phyloP scores from a whole-genome alignment of 2,113 vertebrate genomes.

The Alces alces region DNA sequence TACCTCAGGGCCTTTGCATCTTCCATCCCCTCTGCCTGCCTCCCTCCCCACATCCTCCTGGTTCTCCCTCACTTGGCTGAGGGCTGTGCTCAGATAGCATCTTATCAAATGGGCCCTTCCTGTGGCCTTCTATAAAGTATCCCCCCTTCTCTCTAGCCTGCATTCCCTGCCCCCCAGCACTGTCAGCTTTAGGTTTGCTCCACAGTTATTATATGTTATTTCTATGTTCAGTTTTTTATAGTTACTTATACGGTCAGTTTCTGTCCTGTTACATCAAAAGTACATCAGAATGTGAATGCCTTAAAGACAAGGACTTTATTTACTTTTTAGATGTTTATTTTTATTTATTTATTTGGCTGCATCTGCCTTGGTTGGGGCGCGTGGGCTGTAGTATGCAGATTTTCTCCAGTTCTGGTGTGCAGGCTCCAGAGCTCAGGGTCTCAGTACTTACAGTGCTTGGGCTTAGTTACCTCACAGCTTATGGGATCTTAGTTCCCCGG shows the following conservation, averaged over 20 bases:
- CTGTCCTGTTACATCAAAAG: not conserved
- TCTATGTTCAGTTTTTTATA: not conserved
- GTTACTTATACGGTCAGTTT: not conserved
- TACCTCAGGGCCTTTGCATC: not conserved
- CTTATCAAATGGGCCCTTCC: not conserved
- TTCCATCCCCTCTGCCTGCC: not conserved
- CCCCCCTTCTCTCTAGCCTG: too few species aligned
- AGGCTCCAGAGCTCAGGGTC: too few species aligned
- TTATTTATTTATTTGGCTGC: not conserved
- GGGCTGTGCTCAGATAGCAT: not conserved
- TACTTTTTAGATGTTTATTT: not conserved
- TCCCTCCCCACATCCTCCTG: not conserved
- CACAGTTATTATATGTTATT: not conserved
- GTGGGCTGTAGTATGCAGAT: too few species aligned
- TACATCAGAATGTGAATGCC: not conserved
- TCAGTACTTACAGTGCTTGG: too few species aligned
- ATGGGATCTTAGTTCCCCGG: too few species aligned
- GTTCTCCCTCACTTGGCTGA: not conserved
- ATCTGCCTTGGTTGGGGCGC: too few species aligned
- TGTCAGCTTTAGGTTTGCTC: not conserved
- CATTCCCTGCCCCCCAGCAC: rapidly evolving
- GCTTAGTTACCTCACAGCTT: too few species aligned
- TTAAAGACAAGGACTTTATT: not conserved
- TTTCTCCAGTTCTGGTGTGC: too few species aligned
- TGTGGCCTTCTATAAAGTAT: too few species aligned